A percentile compares a stretch with the other conserved stretches of the same genome.
These are phyloP conservation scores for Drosophila lutescens DNA, from an alignment of 2,888 invertebrate species.

Conservation along the genomic window DNA sequence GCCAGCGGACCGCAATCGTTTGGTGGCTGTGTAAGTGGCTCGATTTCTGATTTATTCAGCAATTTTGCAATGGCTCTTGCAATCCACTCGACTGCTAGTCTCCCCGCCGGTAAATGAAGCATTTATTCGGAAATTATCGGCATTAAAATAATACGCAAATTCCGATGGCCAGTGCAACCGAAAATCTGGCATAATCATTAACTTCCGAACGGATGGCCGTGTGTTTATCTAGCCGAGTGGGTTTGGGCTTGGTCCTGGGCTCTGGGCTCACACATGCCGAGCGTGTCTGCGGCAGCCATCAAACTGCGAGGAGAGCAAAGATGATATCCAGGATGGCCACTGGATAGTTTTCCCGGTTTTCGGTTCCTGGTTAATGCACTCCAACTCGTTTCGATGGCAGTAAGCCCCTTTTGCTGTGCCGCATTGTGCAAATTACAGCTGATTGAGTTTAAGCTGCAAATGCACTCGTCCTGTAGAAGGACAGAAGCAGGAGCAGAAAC, in stretches of 20 bases:
- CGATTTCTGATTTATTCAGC: conserved; percentile 17
- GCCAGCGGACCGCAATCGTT: conserved; percentile 12
- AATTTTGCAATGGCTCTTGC: conserved; percentile 22
- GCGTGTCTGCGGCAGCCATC: conserved; percentile 39
- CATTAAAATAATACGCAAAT: conserved; percentile 28
- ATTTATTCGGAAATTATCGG: conserved; percentile 20
- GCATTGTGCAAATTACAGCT: conserved; percentile 66
- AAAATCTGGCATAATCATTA: conserved; percentile 56
- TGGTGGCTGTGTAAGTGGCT: conserved; percentile 25
- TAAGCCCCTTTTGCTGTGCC: conserved; percentile 45
- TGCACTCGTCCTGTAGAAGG: conserved; percentile 44
- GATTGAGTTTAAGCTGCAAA: conserved; percentile 64
- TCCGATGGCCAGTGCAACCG: conserved; percentile 16
- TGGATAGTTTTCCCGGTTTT: conserved; percentile 14
- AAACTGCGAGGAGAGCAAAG: conserved; percentile 31
- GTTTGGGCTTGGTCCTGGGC: neutral
- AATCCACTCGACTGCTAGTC: neutral
- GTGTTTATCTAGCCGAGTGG: conserved; percentile 18
- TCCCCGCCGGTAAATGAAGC: conserved; percentile 3
- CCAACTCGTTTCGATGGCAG: conserved; percentile 21
- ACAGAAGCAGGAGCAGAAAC: conserved; percentile 1
- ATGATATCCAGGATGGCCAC: conserved; percentile 35
- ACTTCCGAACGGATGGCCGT: conserved; percentile 26
- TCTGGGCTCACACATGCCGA: conserved; percentile 8
- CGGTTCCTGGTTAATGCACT: conserved; percentile 25